Evolutionary conservation across 2,797 vertebrate species (phyloP).

Genomic region (Hylomyscus alleni): DNA sequence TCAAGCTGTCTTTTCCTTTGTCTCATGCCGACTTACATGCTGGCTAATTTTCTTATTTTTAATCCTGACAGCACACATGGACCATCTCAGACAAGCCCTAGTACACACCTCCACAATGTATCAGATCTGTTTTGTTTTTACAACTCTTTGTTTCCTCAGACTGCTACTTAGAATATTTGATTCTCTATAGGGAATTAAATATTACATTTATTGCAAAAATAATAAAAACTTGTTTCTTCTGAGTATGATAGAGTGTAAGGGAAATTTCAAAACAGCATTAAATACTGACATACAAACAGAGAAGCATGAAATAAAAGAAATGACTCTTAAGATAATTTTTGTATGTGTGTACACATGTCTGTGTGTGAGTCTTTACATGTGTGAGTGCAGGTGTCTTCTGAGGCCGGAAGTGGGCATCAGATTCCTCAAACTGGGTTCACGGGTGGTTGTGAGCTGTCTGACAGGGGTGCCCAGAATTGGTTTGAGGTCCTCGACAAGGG

Average conservation of each 20-base stretch:
- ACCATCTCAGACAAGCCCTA: not conserved
- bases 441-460: not conserved
- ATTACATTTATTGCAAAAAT: not conserved
- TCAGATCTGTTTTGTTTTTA: constrained; percentile 21
- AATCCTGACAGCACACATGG: not conserved
- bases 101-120: not conserved
- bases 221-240: not conserved
- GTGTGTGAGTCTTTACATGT: not conserved
- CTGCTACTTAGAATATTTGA: not conserved
- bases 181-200: not conserved
- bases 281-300: not conserved
- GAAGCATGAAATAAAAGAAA: not conserved
- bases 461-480: not conserved
- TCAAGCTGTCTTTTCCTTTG: not conserved
- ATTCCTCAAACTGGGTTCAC: not conserved
- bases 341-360: not conserved
- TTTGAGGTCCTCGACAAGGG: not conserved
- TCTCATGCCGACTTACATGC: not conserved
- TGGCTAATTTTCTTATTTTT: not conserved
- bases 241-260: not conserved
- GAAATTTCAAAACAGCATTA: not conserved
- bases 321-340: not conserved
- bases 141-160: not conserved
- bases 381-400: not conserved
- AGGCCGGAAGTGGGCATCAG: not conserved